These are phyloP conservation scores for Archips xylosteana DNA, from an alignment of 2,888 invertebrate genomes.

Conservation along the genomic window DNA sequence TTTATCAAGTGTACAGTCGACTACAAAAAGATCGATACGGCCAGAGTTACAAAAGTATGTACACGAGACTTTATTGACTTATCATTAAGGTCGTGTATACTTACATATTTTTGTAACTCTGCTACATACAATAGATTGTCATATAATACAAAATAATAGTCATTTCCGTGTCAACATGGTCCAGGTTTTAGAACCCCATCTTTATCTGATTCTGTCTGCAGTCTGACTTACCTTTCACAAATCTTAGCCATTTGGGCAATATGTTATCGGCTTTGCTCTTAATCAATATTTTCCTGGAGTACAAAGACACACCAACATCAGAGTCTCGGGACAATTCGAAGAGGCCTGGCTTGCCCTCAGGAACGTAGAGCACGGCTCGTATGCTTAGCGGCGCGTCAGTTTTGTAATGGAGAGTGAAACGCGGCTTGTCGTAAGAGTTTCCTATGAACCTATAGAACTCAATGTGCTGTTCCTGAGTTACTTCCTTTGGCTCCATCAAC, in stretches of 20 bases:
- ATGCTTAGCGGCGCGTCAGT: constrained; percentile 97
- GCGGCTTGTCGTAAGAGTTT: constrained; percentile 94
- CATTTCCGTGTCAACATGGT: no score
- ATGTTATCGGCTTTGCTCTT: constrained; percentile 96
- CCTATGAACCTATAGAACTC: constrained; percentile 97
- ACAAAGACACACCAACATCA: constrained; percentile 94
- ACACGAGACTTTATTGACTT: no score
- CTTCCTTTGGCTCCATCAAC: constrained; percentile 96
- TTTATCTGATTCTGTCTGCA: not conserved
- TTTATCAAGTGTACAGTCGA: no score
- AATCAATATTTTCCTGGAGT: constrained; percentile 96
- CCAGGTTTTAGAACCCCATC: no score
- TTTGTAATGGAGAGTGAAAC: constrained; percentile 96
- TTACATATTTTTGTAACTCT: no score
- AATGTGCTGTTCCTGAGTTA: constrained; percentile 93
- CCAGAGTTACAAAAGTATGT: no score
- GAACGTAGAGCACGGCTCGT: constrained; percentile 95
- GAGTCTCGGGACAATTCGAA: constrained; percentile 96
- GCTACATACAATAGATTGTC: no score
- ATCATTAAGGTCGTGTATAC: no score
- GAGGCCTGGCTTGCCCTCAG: constrained; percentile 96
- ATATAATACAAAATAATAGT: no score
- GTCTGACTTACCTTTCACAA: constrained; percentile 90
- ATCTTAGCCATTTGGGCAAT: constrained; percentile 97
- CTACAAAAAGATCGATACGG: no score